Conservation (phyloP, 2,888 invertebrate genomes). For the Ernsta delagoae region DNA sequence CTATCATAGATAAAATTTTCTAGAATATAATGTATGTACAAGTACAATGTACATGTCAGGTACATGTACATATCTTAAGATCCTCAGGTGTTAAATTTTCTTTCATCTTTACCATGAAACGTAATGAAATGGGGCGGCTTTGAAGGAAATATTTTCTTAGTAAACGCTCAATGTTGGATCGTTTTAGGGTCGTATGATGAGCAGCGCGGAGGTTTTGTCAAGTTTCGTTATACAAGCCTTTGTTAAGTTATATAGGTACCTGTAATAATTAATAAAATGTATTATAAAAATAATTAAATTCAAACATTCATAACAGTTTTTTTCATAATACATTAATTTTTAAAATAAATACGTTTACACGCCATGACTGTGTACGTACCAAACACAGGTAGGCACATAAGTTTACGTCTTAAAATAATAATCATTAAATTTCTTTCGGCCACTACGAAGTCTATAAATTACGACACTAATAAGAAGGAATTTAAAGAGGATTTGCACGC, state of each 20-base stretch:
- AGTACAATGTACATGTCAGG: background rate
- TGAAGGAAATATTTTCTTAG: slow-evolving; percentile 29
- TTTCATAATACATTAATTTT: too few species aligned
- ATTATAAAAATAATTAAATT: too few species aligned
- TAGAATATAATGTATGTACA: too few species aligned
- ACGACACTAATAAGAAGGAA: background rate
- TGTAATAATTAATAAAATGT: too few species aligned
- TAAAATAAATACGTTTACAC: too few species aligned
- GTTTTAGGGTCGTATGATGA: background rate
- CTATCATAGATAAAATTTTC: background rate
- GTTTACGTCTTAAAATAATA: too few species aligned
- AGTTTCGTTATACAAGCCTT: background rate
- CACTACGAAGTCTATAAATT: too few species aligned
- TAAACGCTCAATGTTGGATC: slow-evolving; percentile 1
- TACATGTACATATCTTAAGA: slow-evolving; percentile 11
- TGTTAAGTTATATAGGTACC: too few species aligned
- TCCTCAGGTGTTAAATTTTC: slow-evolving; percentile 29
- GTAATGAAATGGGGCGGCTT: slow-evolving; percentile 26
- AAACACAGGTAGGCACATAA: too few species aligned
- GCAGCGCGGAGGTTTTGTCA: background rate
- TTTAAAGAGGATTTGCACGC: background rate
- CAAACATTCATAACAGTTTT: too few species aligned
- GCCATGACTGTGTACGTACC: too few species aligned
- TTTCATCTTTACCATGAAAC: slow-evolving; percentile 22
- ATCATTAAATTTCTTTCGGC: too few species aligned